These are phyloP conservation scores for Meriones psammophilus DNA, from an alignment of 2,797 vertebrate species.

Conservation along the genomic window DNA sequence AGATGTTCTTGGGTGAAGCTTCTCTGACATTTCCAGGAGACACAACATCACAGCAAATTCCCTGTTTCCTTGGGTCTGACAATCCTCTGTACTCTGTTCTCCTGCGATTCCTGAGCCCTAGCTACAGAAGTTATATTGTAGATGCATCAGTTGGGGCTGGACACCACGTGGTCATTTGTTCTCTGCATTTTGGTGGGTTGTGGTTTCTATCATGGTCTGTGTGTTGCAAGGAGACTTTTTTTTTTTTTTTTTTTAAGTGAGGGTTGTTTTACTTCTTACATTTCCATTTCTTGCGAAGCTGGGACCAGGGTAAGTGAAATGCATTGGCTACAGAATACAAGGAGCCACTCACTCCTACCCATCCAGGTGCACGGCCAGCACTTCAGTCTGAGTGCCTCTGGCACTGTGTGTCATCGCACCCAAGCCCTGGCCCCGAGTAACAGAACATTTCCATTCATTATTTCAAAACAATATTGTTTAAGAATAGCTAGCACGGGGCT, in stretches of 20 bases:
- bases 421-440: neutral
- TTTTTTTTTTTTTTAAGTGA: neutral
- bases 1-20: neutral
- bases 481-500: neutral
- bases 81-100: too few species aligned
- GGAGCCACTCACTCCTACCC: neutral
- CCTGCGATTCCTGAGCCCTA: neutral
- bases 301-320: neutral
- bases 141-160: too few species aligned
- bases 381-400: accelerated
- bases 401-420: accelerated
- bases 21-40: neutral
- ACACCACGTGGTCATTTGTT: neutral
- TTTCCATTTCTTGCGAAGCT: neutral
- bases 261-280: neutral
- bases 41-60: neutral
- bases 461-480: neutral
- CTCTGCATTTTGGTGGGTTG: neutral
- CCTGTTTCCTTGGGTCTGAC: neutral
- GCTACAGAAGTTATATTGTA: neutral
- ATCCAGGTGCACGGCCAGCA: accelerated
- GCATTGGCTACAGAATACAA: neutral
- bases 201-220: neutral
- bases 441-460: neutral
- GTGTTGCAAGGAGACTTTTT: neutral